A percentile compares a stretch with the other conserved stretches of the same genome.
Conservation (phyloP, 2,797 vertebrate species). For the Sebastes taczanowskii region DNA sequence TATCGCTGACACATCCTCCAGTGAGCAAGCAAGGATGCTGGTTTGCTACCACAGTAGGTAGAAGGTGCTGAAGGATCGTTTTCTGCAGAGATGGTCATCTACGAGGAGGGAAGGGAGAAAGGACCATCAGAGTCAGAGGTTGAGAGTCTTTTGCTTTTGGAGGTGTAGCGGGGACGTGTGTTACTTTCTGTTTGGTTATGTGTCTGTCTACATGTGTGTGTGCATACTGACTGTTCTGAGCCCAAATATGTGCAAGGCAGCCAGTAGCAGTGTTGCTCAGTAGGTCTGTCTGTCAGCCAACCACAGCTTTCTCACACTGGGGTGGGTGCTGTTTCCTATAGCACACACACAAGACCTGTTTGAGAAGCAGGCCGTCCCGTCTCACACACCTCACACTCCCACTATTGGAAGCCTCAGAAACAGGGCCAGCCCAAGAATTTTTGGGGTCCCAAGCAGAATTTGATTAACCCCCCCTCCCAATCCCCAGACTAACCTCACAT, state of each 20-base stretch:
- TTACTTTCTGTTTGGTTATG: background rate
- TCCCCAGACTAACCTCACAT: background rate
- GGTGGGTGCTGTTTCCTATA: conserved; percentile 50
- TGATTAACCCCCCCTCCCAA: background rate
- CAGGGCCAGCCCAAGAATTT: background rate
- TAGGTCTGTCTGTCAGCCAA: conserved; percentile 57
- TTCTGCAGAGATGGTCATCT: conserved; percentile 31
- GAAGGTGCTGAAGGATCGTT: conserved; percentile 47
- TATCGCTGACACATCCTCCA: conserved; percentile 78
- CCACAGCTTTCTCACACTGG: conserved; percentile 64
- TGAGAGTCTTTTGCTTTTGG: background rate
- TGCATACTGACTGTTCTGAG: conserved; percentile 22
- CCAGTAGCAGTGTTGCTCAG: conserved; percentile 36
- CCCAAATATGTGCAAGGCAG: conserved; percentile 46
- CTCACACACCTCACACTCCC: conserved; percentile 33
- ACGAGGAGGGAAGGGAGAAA: background rate
- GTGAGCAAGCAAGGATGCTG: conserved; percentile 52
- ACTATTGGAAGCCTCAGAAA: conserved; percentile 9
- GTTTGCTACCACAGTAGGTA: conserved; percentile 34
- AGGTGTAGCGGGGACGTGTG: background rate
- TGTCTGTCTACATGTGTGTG: background rate
- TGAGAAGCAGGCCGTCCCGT: conserved; percentile 16
- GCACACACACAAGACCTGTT: conserved; percentile 38
- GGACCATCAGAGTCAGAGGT: background rate
- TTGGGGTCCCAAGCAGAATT: conserved; percentile 18